These are phyloP conservation scores for Anarrhichthys ocellatus DNA, from an alignment of 2,113 vertebrate species.

Conservation along the genomic window DNA sequence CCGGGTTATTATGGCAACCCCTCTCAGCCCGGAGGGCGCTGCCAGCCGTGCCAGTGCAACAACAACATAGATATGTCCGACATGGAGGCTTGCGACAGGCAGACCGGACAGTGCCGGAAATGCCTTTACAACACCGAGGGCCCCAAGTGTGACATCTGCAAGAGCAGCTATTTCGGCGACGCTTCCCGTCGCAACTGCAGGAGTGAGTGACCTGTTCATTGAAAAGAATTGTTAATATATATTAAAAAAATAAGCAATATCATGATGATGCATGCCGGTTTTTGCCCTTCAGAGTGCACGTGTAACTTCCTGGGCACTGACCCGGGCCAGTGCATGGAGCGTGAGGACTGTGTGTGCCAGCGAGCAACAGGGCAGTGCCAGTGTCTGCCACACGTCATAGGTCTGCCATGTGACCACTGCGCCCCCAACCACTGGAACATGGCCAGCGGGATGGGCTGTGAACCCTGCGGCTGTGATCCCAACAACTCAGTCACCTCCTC, in stretches of 20 bases:
- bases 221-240: background rate
- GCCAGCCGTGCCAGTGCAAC: conserved; percentile 91
- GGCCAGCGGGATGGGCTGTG: conserved; percentile 88
- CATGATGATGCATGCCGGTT: background rate
- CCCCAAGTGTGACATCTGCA: conserved; percentile 87
- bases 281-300: conserved; percentile 86
- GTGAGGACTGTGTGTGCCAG: conserved; percentile 90
- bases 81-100: conserved; percentile 86
- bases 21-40: conserved; percentile 86
- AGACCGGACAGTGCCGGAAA: conserved; percentile 88
- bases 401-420: conserved; percentile 92
- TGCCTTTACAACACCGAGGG: conserved; percentile 95
- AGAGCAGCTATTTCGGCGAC: conserved; percentile 90
- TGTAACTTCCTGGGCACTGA: conserved; percentile 92
- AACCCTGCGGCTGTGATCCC: conserved; percentile 90
- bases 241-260: background rate
- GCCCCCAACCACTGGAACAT: conserved; percentile 94
- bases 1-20: conserved; percentile 95
- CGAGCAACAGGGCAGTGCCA: conserved; percentile 89
- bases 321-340: conserved; percentile 85
- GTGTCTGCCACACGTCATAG: conserved; percentile 90
- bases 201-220: conserved; percentile 83
- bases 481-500: conserved; percentile 86
- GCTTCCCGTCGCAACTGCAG: conserved; percentile 90
- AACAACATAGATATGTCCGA: conserved; percentile 93